These are phyloP conservation scores for Clamator glandarius DNA, from an alignment of 2,797 vertebrate genomes.

Conservation along the genomic window DNA sequence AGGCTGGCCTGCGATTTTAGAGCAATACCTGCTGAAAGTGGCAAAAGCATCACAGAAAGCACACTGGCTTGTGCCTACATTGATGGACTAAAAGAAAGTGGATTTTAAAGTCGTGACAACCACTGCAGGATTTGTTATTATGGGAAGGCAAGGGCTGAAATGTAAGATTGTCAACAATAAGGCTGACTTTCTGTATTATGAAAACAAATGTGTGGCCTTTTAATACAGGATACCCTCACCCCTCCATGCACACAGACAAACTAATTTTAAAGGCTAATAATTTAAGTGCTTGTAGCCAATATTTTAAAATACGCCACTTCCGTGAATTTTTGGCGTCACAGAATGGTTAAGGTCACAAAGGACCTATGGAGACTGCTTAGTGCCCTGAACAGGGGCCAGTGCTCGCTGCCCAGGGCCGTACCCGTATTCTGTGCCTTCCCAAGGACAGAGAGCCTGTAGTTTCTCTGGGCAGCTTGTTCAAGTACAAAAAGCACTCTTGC, in stretches of 20 bases:
- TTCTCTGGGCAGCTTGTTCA: background rate
- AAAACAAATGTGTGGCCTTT: background rate
- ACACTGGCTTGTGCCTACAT: background rate
- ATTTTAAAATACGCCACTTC: background rate
- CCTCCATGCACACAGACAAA: background rate
- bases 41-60: background rate
- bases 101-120: background rate
- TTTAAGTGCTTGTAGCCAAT: background rate
- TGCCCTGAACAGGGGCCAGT: background rate
- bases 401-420: background rate
- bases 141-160: background rate
- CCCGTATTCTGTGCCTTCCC: rapidly evolving
- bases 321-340: background rate
- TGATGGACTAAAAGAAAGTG: too few relatives aligned
- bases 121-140: background rate
- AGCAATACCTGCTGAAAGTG: background rate
- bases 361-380: background rate
- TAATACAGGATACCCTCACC: background rate
- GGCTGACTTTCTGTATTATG: background rate
- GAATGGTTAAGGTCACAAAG: background rate
- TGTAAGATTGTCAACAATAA: background rate
- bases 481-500: background rate
- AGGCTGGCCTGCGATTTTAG: background rate
- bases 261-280: background rate
- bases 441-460: background rate